phyloP scores from a whole-genome alignment of 2,888 invertebrate genomes.

The Nemotelus nigrinus region DNA sequence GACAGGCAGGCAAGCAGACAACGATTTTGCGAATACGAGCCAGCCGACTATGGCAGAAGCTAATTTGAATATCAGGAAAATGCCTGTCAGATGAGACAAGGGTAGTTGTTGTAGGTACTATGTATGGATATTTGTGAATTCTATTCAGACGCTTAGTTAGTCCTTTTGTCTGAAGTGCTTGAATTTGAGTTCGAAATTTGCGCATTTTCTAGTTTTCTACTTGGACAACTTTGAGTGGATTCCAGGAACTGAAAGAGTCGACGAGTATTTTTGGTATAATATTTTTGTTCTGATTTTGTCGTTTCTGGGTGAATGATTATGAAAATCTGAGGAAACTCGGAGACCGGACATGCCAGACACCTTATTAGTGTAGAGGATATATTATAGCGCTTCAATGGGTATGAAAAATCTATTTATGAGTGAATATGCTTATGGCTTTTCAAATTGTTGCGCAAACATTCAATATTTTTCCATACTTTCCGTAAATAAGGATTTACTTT shows the following conservation, averaged over 20 bases:
- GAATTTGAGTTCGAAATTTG: conserved; percentile 9
- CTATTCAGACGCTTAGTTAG: conserved; percentile 4
- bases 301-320: conserved; percentile 27
- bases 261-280: conserved; percentile 29
- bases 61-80: conserved; percentile 43
- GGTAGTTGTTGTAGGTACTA: background rate
- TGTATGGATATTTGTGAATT: background rate
- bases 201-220: conserved; percentile 41
- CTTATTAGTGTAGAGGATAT: background rate
- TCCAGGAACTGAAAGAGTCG: conserved; percentile 40
- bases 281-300: conserved; percentile 8
- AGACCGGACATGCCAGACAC: background rate
- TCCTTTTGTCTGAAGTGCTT: conserved; percentile 16
- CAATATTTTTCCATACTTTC: too few relatives aligned
- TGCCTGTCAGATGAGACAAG: conserved; percentile 32
- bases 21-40: conserved; percentile 18
- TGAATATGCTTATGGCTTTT: too few relatives aligned
- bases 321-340: background rate
- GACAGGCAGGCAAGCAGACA: background rate
- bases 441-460: too few relatives aligned
- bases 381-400: too few relatives aligned
- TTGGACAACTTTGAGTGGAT: conserved; percentile 41
- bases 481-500: too few relatives aligned
- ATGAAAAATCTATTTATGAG: too few relatives aligned
- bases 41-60: background rate